phyloP scores from a whole-genome alignment of 2,113 vertebrate genomes.

The Dissostichus mawsoni region DNA sequence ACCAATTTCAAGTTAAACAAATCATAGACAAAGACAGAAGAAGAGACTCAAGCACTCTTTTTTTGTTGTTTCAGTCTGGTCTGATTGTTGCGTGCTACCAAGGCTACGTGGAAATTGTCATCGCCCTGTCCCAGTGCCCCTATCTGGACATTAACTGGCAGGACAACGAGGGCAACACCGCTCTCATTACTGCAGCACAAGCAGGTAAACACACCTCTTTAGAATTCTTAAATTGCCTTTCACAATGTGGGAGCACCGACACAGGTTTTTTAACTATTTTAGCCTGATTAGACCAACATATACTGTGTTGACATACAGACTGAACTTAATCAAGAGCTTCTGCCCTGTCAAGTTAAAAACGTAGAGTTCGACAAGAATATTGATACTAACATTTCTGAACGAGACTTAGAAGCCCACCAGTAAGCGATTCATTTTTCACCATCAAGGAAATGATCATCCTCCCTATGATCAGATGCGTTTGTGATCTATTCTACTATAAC shows the following conservation, averaged over 20 bases:
- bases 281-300: neutral
- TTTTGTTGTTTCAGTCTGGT: conserved; percentile 86
- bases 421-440: too few species aligned
- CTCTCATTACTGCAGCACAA: conserved; percentile 94
- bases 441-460: too few species aligned
- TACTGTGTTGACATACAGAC: neutral
- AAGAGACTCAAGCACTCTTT: conserved; percentile 1
- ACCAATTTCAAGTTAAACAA: conserved; percentile 3
- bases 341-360: too few species aligned
- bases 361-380: too few species aligned
- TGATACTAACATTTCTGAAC: too few species aligned
- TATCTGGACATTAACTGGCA: conserved; percentile 97
- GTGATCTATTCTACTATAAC: too few species aligned
- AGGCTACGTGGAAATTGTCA: conserved; percentile 93
- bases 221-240: neutral
- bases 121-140: conserved; percentile 92
- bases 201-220: conserved; percentile 87
- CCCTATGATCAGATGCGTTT: too few species aligned
- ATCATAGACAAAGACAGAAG: neutral
- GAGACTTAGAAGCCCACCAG: too few species aligned
- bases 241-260: neutral
- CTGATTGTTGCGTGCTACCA: conserved; percentile 95
- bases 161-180: conserved; percentile 98
- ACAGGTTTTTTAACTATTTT: neutral
- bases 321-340: neutral